Percentiles rank a stretch among this genome's conserved stretches.
phyloP scores from a whole-genome alignment of 1,140 invertebrate genomes.

The Brachionus koreanus region DNA sequence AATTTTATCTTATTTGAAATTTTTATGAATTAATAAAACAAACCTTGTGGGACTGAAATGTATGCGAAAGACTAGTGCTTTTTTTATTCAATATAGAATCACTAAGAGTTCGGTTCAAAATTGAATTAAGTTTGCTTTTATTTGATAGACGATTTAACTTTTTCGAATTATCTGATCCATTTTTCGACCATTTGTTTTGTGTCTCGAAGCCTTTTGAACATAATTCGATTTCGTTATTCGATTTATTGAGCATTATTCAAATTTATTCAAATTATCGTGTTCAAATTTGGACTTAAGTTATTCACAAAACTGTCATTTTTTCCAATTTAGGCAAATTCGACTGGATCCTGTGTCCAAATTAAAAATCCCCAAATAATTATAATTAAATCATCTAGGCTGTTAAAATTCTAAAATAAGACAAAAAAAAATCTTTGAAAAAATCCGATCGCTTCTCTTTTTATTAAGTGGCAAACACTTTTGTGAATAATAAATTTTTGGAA shows the following conservation, averaged over 20 bases:
- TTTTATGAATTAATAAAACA: neutral
- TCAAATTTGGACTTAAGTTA: neutral
- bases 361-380: neutral
- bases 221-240: neutral
- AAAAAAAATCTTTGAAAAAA: too few relatives aligned
- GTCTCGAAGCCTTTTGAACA: neutral
- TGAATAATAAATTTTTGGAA: neutral
- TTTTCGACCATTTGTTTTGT: neutral
- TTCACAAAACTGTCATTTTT: neutral
- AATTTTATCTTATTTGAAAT: neutral
- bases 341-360: neutral
- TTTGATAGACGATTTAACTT: neutral
- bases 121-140: constrained; percentile 12
- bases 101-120: constrained; percentile 40
- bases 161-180: constrained; percentile 10
- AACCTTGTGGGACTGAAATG: neutral
- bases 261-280: neutral
- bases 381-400: neutral
- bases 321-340: neutral
- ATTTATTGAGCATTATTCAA: constrained; percentile 37
- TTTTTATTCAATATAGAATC: constrained; percentile 40
- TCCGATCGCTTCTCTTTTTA: neutral
- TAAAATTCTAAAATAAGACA: neutral
- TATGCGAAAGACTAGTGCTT: neutral
- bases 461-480: too few relatives aligned